Percentiles rank a stretch among this genome's conserved stretches.
phyloP scores from a whole-genome alignment of 1,140 invertebrate species.

The Melitaea cinxia region DNA sequence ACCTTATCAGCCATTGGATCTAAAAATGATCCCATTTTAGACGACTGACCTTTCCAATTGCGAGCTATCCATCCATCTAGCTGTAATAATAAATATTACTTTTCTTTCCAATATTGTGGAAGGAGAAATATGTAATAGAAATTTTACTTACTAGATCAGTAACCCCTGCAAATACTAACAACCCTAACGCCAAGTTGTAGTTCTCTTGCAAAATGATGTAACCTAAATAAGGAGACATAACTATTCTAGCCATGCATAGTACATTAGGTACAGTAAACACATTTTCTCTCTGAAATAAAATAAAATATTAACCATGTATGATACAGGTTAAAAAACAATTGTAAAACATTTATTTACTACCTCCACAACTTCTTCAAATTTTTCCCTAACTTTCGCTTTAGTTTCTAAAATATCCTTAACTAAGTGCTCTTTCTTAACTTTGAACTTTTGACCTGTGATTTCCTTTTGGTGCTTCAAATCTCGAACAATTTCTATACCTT shows the following conservation, averaged over 20 bases:
- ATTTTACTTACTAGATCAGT: slow-evolving; percentile 89
- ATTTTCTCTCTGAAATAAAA: slow-evolving; percentile 89
- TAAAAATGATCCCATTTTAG: slow-evolving; percentile 96
- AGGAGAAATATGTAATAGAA: not conserved
- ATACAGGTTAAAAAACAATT: slow-evolving; percentile 18
- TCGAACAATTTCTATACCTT: slow-evolving; percentile 81
- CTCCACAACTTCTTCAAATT: slow-evolving; percentile 86
- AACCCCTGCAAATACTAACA: slow-evolving; percentile 90
- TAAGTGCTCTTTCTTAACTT: slow-evolving; percentile 83
- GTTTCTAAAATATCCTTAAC: slow-evolving; percentile 87
- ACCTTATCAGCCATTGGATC: slow-evolving; percentile 99
- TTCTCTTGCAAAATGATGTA: slow-evolving; percentile 91
- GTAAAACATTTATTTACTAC: slow-evolving; percentile 52
- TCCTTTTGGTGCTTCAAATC: slow-evolving; percentile 83
- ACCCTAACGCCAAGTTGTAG: slow-evolving; percentile 87
- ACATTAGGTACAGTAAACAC: slow-evolving; percentile 96
- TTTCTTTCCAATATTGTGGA: slow-evolving; percentile 1
- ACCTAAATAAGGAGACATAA: slow-evolving; percentile 92
- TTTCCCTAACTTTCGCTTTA: slow-evolving; percentile 84
- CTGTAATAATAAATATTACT: slow-evolving; percentile 81
- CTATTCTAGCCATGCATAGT: slow-evolving; percentile 91
- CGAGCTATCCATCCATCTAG: slow-evolving; percentile 98
- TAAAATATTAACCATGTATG: slow-evolving; percentile 48
- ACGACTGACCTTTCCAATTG: slow-evolving; percentile 93
- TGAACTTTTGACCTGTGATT: slow-evolving; percentile 77